phyloP scores from a whole-genome alignment of 2,888 invertebrate genomes.

The Slavum lentiscoides region DNA sequence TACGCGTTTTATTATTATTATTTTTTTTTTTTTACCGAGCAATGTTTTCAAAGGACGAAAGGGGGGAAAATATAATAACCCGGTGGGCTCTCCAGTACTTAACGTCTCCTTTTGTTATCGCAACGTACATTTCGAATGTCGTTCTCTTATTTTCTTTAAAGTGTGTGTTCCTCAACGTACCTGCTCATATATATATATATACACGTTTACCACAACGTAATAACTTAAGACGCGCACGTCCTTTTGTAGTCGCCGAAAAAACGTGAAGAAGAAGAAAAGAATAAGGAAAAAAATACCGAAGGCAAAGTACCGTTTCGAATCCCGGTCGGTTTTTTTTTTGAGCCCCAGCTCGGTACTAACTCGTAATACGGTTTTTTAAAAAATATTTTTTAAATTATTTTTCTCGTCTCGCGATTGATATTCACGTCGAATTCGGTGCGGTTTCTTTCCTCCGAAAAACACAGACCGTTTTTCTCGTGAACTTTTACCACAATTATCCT shows the following conservation, averaged over 20 bases:
- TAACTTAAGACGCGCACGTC: not conserved
- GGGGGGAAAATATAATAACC: not conserved
- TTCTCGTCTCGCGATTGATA: too few relatives aligned
- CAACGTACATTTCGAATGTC: slow-evolving; percentile 29
- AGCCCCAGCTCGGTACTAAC: too few relatives aligned
- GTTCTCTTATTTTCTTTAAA: not conserved
- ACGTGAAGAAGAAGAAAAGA: not conserved
- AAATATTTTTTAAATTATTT: too few relatives aligned
- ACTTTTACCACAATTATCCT: too few relatives aligned
- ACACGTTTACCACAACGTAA: not conserved
- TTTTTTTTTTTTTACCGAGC: not conserved
- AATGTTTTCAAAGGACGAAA: too few relatives aligned
- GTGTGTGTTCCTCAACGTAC: not conserved
- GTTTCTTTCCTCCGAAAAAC: too few relatives aligned
- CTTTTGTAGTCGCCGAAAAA: slow-evolving; percentile 18
- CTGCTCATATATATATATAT: not conserved
- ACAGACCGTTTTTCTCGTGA: too few relatives aligned
- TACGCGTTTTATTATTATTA: not conserved
- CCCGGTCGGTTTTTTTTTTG: not conserved
- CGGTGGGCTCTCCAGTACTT: slow-evolving; percentile 22
- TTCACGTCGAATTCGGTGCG: too few relatives aligned
- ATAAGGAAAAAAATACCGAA: not conserved
- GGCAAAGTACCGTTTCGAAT: not conserved
- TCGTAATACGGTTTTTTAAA: too few relatives aligned
- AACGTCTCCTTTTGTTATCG: slow-evolving; percentile 44